Evolutionary conservation across 2,888 invertebrate genomes (phyloP).

Genomic region (Gortyna flavago): DNA sequence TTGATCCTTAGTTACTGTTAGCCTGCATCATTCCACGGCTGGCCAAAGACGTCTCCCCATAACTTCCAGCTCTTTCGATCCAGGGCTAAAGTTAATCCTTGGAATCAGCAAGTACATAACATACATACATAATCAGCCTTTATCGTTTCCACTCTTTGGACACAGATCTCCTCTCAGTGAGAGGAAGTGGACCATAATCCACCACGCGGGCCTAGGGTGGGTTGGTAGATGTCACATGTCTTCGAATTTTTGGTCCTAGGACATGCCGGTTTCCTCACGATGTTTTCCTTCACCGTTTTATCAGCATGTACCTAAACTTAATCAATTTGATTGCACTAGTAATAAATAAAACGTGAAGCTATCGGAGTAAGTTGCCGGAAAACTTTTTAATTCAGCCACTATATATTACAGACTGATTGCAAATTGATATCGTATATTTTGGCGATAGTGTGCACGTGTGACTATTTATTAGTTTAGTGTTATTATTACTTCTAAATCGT

Average conservation of each 20-base stretch:
- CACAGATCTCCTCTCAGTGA: too few relatives aligned
- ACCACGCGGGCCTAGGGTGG: too few relatives aligned
- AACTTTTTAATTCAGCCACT: slow-evolving; percentile 49
- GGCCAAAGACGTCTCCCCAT: too few relatives aligned
- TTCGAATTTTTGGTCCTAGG: background rate
- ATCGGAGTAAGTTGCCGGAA: slow-evolving; percentile 33
- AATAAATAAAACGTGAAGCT: slow-evolving; percentile 42
- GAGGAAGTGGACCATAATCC: too few relatives aligned
- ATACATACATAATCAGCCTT: too few relatives aligned
- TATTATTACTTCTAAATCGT: slow-evolving; percentile 14
- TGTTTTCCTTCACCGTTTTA: background rate
- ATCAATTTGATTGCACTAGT: slow-evolving; percentile 16
- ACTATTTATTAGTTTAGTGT: background rate
- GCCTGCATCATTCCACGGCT: too few relatives aligned
- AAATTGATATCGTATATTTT: slow-evolving; percentile 20
- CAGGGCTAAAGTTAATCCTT: background rate
- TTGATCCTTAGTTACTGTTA: background rate
- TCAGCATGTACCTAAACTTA: background rate
- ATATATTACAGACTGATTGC: slow-evolving; percentile 46
- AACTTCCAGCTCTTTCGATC: background rate
- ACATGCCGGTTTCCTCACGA: background rate
- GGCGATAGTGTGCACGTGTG: slow-evolving; percentile 24
- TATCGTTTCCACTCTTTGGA: too few relatives aligned
- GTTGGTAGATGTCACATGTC: background rate
- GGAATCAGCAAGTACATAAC: background rate